Evolutionary conservation across 2,113 vertebrate species (phyloP).

Genomic region (Syngnathus scovelli): DNA sequence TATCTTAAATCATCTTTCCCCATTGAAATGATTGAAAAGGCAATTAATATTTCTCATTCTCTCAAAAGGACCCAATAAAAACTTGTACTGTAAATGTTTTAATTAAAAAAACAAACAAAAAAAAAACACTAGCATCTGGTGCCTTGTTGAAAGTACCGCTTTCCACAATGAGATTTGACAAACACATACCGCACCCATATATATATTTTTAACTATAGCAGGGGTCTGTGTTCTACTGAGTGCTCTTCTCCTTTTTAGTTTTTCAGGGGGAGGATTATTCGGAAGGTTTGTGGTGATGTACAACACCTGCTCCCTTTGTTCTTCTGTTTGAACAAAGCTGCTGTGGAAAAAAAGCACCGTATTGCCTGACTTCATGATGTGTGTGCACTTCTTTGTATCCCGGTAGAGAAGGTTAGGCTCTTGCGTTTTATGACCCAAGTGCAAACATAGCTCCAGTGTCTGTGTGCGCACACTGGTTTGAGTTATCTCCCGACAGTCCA

Average conservation of each 20-base stretch:
- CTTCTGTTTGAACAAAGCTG: slow-evolving; percentile 54
- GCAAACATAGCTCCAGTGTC: slow-evolving; percentile 50
- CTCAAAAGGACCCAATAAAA: not conserved
- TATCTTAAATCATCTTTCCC: not conserved
- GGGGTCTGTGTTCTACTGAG: not conserved
- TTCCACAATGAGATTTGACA: not conserved
- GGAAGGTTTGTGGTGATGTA: slow-evolving; percentile 42
- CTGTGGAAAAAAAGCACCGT: slow-evolving; percentile 25
- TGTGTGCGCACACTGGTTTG: slow-evolving; percentile 52
- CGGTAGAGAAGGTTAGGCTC: slow-evolving; percentile 37
- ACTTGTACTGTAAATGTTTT: too few relatives aligned
- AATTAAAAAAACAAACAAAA: too few relatives aligned
- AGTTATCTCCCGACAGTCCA: slow-evolving; percentile 30
- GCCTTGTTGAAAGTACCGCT: not conserved
- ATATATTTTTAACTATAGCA: not conserved
- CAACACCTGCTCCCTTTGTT: slow-evolving; percentile 54
- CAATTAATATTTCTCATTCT: not conserved
- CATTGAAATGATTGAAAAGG: not conserved
- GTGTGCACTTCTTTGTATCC: slow-evolving; percentile 37
- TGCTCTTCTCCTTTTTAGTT: not conserved
- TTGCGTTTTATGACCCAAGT: slow-evolving; percentile 48
- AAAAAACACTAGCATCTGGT: not conserved
- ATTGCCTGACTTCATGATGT: slow-evolving; percentile 22
- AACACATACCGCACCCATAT: not conserved
- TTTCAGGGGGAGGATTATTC: slow-evolving; percentile 1